Conservation (phyloP, 2,888 invertebrate species). For the Folsomia manolachei region DNA sequence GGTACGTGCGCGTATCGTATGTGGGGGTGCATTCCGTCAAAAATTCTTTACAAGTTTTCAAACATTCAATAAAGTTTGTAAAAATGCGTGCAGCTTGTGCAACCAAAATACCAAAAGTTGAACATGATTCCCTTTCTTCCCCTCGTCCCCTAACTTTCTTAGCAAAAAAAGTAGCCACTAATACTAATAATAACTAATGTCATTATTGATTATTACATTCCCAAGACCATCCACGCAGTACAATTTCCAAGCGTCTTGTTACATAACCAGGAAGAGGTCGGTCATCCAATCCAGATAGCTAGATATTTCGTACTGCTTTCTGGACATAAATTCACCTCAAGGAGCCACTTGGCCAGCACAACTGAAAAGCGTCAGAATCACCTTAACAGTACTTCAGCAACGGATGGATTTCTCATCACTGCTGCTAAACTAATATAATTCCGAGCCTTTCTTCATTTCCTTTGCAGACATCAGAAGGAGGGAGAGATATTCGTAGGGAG, state of each 20-base stretch:
- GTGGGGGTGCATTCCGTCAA: no score
- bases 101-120: no score
- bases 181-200: neutral
- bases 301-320: neutral
- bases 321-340: neutral
- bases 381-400: neutral
- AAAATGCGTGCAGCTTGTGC: no score
- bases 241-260: no score
- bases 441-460: neutral
- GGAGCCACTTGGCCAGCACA: neutral
- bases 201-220: neutral
- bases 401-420: neutral
- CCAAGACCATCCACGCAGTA: neutral
- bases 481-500: neutral
- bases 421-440: neutral
- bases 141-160: no score
- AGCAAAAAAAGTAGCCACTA: neutral
- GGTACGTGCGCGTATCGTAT: no score
- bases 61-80: no score
- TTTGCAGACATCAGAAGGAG: neutral
- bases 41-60: no score
- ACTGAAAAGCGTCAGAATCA: neutral
- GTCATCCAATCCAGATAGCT: neutral
- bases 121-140: no score
- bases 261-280: neutral